Evolutionary conservation across 1,140 invertebrate genomes (phyloP), one percentile per base, ranked within the genome.

Genomic region (Bombus pyrosoma): DNA sequence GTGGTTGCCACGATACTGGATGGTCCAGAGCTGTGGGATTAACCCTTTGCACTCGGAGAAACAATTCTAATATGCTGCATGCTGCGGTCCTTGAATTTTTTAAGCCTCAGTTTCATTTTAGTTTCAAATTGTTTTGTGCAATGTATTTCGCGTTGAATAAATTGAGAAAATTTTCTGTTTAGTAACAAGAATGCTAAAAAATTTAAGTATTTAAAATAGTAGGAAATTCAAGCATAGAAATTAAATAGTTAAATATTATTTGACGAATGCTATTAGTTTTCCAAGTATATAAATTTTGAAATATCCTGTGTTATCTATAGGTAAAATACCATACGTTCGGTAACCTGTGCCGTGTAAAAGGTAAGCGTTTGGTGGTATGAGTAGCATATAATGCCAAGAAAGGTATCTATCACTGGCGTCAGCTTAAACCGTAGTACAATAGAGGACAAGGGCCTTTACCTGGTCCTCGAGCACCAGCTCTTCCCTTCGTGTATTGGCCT

Each of bases 331-430:
- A 25, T 75, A 69, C 34, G 83, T 83, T 88, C 74, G 74, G 39
- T 68, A 86, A 86, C 85, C 76, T 83, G 87, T 79, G 43, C 76
- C 39, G 10, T 77, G 43, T 83, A 79, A 64, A 86, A 77, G 69
- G 71, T 66, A 28, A 74, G 32, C 10, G 34, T 34, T 43, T 25
- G 69, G 9, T 66, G 71, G 77, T 86, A 41, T 59, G 57, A 57
- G 87, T 90, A 53, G 75, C 39, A 76, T 74, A 85, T 89, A 89
- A 87, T 73, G 76, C 88, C 76, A 86, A 74, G 81, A 89, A 87
- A 91, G 83, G 85, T 91, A 92, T 89, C 92, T 93, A 93, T 93
- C 92, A 92, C 83, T 89, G 81, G 85, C 92, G 92, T 93, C 92
- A 93, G 92, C 92, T 93, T 85, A 77, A 91, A 79, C 90, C 83